These are phyloP conservation scores for Protonibea diacanthus DNA, from an alignment of 2,797 vertebrate species.

Conservation along the genomic window DNA sequence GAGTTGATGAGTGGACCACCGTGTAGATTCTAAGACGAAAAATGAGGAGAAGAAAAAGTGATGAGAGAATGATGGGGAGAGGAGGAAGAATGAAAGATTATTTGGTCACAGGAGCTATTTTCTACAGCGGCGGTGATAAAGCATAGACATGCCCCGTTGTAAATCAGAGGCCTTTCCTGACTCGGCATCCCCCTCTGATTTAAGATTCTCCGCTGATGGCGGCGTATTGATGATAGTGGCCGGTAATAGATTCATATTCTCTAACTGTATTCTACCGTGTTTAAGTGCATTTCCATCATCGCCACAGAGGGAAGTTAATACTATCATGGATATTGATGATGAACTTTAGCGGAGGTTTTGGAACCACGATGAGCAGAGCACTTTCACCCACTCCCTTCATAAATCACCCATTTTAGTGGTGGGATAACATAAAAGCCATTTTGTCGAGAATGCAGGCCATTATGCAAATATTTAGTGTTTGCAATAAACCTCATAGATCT, in stretches of 20 bases:
- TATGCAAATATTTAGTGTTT: conserved; percentile 84
- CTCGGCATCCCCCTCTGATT: conserved; percentile 59
- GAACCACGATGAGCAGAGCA: conserved; percentile 68
- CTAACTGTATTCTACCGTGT: conserved; percentile 71
- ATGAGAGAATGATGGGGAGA: conserved; percentile 51
- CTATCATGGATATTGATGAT: conserved; percentile 78
- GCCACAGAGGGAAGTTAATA: conserved; percentile 72
- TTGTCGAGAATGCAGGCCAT: conserved; percentile 79
- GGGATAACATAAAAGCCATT: conserved; percentile 78
- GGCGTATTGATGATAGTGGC: conserved; percentile 74
- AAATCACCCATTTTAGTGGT: conserved; percentile 78
- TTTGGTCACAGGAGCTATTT: conserved; percentile 62
- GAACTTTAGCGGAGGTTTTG: conserved; percentile 75
- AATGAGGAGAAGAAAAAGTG: conserved; percentile 33
- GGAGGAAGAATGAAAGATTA: conserved; percentile 61
- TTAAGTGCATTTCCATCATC: conserved; percentile 82
- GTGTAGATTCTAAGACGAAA: conserved; percentile 31
- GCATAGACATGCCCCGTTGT: conserved; percentile 55
- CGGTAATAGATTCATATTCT: conserved; percentile 72
- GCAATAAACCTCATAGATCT: conserved; percentile 81
- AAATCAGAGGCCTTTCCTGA: conserved; percentile 75
- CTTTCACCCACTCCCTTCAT: conserved; percentile 70
- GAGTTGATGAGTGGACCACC: conserved; percentile 56
- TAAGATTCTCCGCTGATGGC: conserved; percentile 61
- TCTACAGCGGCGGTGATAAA: conserved; percentile 69